Conservation (phyloP, 1,140 invertebrate genomes). For the Stegodyphus mimosarum region DNA sequence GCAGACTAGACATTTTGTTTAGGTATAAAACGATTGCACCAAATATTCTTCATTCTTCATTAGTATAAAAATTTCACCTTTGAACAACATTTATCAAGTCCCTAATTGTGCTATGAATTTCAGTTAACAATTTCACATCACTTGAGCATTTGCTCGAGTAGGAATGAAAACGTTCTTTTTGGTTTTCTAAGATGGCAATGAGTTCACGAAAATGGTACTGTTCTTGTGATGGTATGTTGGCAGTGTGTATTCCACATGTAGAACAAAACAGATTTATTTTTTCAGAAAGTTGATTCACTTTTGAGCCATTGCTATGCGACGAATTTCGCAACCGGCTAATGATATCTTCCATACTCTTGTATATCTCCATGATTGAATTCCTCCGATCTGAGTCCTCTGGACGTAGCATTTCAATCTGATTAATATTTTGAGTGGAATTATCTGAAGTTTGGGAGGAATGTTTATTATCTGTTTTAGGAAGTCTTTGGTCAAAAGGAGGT, state of each 20-base stretch:
- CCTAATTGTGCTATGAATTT: conserved; percentile 82
- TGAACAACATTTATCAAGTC: conserved; percentile 84
- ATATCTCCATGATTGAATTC: conserved; percentile 58
- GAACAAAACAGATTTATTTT: conserved; percentile 80
- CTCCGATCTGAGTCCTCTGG: conserved; percentile 25
- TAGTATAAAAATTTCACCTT: conserved; percentile 70
- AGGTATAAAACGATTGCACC: conserved; percentile 61
- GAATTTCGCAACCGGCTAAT: conserved; percentile 53
- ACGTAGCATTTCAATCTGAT: conserved; percentile 12
- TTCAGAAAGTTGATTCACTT: conserved; percentile 81
- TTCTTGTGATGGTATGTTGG: conserved; percentile 82
- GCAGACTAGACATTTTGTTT: conserved; percentile 55
- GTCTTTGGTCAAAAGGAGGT: conserved; percentile 71
- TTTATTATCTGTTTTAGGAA: conserved; percentile 46
- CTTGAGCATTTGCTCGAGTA: conserved; percentile 71
- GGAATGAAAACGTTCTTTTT: conserved; percentile 79
- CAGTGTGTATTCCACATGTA: conserved; percentile 79
- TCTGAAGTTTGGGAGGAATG: conserved; percentile 24
- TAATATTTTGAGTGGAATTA: conserved; percentile 47
- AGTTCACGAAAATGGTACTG: conserved; percentile 90
- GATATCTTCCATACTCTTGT: conserved; percentile 64
- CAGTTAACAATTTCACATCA: conserved; percentile 74
- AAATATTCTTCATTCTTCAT: conserved; percentile 12
- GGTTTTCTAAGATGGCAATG: conserved; percentile 81
- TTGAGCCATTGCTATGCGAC: conserved; percentile 65